A percentile compares a stretch with the other conserved stretches of the same genome.
Conservation (phyloP, 92 coral and sea anemone species). For the Metridium senile region DNA sequence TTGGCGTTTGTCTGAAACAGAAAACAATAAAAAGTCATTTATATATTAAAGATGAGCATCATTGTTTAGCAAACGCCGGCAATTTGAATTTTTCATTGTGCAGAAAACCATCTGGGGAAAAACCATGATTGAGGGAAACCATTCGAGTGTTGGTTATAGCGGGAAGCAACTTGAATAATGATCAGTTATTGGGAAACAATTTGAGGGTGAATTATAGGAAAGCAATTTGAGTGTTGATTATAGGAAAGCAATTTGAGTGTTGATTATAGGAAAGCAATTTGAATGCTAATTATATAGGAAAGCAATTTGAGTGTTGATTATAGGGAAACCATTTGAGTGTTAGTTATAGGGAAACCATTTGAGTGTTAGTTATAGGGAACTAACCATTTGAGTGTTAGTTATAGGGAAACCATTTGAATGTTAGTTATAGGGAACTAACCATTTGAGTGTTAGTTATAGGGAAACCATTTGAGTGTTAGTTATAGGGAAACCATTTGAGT, state of each 20-base stretch:
- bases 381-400: no score
- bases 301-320: no score
- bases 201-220: no score
- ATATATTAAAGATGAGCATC: no score
- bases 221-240: no score
- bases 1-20: slow-evolving; percentile 61
- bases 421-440: not conserved
- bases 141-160: not conserved
- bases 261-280: not conserved
- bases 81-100: no score
- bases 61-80: no score
- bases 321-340: no score
- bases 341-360: not conserved
- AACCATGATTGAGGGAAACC: no score
- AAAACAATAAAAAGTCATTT: not conserved
- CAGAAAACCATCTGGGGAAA: no score
- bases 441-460: not conserved
- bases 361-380: not conserved
- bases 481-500: not conserved
- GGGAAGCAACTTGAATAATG: not conserved
- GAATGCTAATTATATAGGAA: not conserved
- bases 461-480: not conserved
- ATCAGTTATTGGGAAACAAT: not conserved
- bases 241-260: no score
- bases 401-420: not conserved